Evolutionary conservation across 1,140 invertebrate species (phyloP).

Genomic region (Campoletis sonorensis): DNA sequence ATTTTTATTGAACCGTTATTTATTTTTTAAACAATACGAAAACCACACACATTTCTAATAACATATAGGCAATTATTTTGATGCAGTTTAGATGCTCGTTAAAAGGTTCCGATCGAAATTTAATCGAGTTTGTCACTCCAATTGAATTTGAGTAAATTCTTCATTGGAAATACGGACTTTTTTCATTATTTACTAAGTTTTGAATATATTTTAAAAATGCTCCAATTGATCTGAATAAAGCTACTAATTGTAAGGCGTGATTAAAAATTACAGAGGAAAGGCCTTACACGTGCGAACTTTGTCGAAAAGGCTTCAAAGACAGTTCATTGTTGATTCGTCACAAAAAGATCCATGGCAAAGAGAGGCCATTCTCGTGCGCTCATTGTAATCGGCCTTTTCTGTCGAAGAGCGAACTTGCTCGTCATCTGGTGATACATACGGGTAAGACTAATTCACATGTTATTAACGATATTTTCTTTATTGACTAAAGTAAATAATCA

Average conservation of each 20-base stretch:
- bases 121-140: no score
- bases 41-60: no score
- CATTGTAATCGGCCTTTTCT: constrained; percentile 69
- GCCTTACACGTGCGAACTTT: constrained; percentile 68
- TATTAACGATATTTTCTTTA: no score
- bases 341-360: constrained; percentile 70
- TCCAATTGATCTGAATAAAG: background rate
- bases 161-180: background rate
- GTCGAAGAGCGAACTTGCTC: constrained; percentile 70
- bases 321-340: constrained; percentile 70
- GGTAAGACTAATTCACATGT: constrained; percentile 56
- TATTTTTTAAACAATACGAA: no score
- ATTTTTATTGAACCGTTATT: background rate
- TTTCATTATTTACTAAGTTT: no score
- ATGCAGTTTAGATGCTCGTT: no score
- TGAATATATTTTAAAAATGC: no score
- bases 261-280: constrained; percentile 63
- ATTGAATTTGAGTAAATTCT: no score
- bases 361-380: constrained; percentile 69
- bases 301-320: constrained; percentile 72
- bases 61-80: no score
- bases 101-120: no score
- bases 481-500: no score
- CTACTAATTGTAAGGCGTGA: no score
- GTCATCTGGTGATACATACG: constrained; percentile 66